Conservation (phyloP, 2,888 invertebrate species). For the Papilio demoleus region DNA sequence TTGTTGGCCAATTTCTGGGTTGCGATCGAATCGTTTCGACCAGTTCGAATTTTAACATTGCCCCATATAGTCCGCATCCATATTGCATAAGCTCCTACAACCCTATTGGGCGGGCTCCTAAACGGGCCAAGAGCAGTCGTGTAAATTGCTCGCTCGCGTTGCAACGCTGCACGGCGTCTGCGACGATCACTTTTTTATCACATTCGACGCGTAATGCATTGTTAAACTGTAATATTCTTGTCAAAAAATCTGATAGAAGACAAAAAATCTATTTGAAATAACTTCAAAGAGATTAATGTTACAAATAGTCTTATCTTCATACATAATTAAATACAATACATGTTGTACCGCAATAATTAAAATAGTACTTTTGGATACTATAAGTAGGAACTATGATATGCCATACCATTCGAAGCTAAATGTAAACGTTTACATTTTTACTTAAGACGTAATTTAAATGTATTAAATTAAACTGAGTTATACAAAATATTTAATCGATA, state of each 20-base stretch:
- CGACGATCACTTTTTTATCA: conserved; percentile 40
- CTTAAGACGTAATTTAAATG: conserved; percentile 41
- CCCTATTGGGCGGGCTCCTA: conserved; percentile 55
- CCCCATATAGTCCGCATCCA: conserved; percentile 53
- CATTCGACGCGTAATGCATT: conserved; percentile 28
- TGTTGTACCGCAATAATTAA: too few species aligned
- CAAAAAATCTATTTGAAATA: too few species aligned
- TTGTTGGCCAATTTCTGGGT: neutral
- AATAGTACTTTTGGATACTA: neutral
- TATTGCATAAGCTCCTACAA: conserved; percentile 64
- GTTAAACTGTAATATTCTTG: conserved; percentile 8
- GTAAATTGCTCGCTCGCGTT: conserved; percentile 45
- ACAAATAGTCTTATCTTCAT: too few species aligned
- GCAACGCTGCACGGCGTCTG: conserved; percentile 30
- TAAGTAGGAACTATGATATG: neutral
- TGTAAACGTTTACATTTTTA: neutral
- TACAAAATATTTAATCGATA: conserved; percentile 50
- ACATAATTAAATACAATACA: too few species aligned
- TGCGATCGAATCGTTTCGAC: neutral
- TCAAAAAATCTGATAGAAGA: neutral
- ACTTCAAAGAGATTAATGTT: too few species aligned
- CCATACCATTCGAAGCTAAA: neutral
- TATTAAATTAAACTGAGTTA: conserved; percentile 44
- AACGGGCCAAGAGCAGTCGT: conserved; percentile 52
- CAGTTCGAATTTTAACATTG: conserved; percentile 10